These are phyloP conservation scores for Ailurus styani DNA, from an alignment of 2,113 vertebrate species.

Conservation along the genomic window DNA sequence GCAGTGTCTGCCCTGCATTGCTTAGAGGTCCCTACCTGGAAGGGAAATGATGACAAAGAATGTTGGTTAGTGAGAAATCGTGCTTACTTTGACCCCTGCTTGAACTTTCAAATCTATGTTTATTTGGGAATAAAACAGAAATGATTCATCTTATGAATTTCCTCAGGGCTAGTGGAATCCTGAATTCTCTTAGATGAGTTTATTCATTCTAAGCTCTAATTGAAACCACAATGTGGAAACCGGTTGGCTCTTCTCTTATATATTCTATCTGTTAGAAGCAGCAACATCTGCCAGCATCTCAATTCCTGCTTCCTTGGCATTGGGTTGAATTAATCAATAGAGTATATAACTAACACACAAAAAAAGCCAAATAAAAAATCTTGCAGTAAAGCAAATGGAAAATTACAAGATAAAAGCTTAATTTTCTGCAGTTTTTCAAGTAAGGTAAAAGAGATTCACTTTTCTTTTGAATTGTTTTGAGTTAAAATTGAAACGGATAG, in stretches of 20 bases:
- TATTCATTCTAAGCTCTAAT: not conserved
- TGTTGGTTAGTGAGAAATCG: not conserved
- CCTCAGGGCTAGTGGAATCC: not conserved
- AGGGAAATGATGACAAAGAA: not conserved
- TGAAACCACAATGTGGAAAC: not conserved
- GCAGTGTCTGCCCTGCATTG: not conserved
- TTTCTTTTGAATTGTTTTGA: not conserved
- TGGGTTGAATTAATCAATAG: not conserved
- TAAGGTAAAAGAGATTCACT: not conserved
- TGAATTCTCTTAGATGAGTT: not conserved
- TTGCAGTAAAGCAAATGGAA: not conserved
- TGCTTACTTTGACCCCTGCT: not conserved
- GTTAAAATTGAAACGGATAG: not conserved
- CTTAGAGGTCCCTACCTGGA: not conserved
- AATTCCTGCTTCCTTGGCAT: not conserved
- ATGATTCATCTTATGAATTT: not conserved
- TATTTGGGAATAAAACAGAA: slow-evolving; percentile 13
- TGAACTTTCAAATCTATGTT: slow-evolving; percentile 23
- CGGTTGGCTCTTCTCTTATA: not conserved
- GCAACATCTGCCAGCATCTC: not conserved
- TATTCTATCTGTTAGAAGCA: not conserved
- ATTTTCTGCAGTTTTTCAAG: not conserved
- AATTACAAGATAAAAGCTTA: not conserved
- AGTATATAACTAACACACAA: not conserved
- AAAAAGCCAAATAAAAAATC: not conserved